Evolutionary conservation across 1,140 invertebrate species (phyloP), one percentile per base, ranked within the genome.

Genomic region (Hormaphis cornu): DNA sequence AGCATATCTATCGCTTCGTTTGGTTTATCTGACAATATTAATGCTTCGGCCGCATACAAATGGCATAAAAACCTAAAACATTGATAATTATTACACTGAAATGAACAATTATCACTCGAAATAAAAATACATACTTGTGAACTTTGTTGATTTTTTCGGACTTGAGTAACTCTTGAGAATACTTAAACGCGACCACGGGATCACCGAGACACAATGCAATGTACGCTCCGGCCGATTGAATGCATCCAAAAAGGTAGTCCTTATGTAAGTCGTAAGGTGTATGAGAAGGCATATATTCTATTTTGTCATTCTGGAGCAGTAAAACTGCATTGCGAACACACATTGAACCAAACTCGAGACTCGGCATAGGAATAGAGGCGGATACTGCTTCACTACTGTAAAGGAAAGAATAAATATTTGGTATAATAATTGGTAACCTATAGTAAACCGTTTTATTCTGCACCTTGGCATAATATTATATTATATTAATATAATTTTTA

Each of bases 1-100:
- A 96, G 80, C 78, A 93, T 86, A 70, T 90, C 85, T 20, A 94
- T 83, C 3, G 93, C 93, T 78, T 95, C 91, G 5, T 82, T 80
- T 48, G 92, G 87, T 80, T 86, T 85, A 75, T 95, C 89, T 75
- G 93, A 78, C 63, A 88, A 84, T 72, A 96, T 86, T n/a, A 92
- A 79, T 46, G 91, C 87, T 79, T 97, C 93, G 1, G 90, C 91
- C 20, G 89, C 87, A 78, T 96, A 96, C 72, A 96, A 83, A 78
- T 93, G 88, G 0, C 86, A 91, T 71, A 95, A 80, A 71, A 93
- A 85, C 77, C 89, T 91, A 72, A 75, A 81, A n/a, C n/a, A n/a
- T n/a, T n/a, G n/a, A n/a, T n/a, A n/a, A 33, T 33, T 48, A 69
- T 16, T 26, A 20, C 1, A 63, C 69, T 74, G 77, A 1, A 77